Evolutionary conservation across 2,797 vertebrate genomes (phyloP).

Genomic region (Gallinago nigripennis): DNA sequence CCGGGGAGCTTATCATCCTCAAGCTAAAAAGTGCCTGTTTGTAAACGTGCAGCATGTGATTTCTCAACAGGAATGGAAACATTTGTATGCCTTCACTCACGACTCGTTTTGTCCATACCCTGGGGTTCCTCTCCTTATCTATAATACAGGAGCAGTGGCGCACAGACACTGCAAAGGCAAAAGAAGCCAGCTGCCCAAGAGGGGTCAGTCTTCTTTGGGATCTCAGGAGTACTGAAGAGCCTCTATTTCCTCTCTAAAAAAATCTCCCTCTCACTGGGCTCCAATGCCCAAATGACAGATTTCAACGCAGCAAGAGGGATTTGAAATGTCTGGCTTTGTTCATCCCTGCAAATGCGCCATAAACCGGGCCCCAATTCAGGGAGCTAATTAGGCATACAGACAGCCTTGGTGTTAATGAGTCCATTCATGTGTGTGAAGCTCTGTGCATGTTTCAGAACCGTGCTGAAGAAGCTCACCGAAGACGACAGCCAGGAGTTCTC

Average conservation of each 20-base stretch:
- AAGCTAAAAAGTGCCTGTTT: conserved; percentile 27
- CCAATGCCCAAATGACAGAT: not conserved
- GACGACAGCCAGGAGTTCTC: not conserved
- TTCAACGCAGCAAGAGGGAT: not conserved
- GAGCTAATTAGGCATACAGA: conserved; percentile 12
- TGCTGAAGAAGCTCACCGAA: not conserved
- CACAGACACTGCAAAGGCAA: not conserved
- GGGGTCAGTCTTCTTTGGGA: not conserved
- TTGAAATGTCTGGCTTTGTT: conserved; percentile 1
- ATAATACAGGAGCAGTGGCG: conserved; percentile 15
- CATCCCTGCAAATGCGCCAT: not conserved
- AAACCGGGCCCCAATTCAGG: not conserved
- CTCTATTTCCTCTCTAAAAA: not conserved
- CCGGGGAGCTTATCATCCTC: conserved; percentile 1
- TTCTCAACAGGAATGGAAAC: conserved; percentile 61
- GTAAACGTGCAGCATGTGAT: conserved; percentile 3
- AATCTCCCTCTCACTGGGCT: not conserved
- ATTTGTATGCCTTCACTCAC: conserved; percentile 54
- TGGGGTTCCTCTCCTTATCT: conserved; percentile 17
- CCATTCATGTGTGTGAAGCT: not conserved
- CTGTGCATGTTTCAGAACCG: accelerated
- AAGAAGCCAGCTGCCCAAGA: not conserved
- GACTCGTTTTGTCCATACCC: conserved; percentile 43
- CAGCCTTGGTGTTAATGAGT: not conserved
- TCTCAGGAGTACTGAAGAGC: not conserved